Evolutionary conservation across 35 echinoderm and acorn worm genomes (phyloP).

Genomic region (Holothuria glaberrima): DNA sequence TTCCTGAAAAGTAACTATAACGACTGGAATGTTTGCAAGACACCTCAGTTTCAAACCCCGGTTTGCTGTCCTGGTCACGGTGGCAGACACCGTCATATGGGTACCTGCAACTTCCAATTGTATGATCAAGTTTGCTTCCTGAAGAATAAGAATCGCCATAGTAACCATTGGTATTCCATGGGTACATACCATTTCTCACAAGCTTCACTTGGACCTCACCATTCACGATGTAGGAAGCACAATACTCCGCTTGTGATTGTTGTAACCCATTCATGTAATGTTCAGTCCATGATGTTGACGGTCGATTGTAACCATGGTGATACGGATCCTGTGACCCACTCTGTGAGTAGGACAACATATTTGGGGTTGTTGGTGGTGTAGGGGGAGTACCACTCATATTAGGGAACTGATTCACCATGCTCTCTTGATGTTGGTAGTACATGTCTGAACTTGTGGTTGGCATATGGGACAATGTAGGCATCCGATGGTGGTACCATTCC

Average conservation of each 20-base stretch:
- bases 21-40: slow-evolving; percentile 46
- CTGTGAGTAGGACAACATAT: slow-evolving; percentile 17
- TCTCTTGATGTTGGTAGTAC: slow-evolving; percentile 38
- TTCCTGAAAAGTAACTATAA: slow-evolving; percentile 39
- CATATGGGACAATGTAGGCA: slow-evolving; percentile 35
- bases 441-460: background rate
- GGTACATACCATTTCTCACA: slow-evolving; percentile 52
- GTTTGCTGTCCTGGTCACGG: slow-evolving; percentile 37
- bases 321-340: slow-evolving; percentile 5
- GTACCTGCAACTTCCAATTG: slow-evolving; percentile 16
- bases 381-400: slow-evolving; percentile 44
- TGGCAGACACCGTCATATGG: slow-evolving; percentile 15
- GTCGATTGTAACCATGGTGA: slow-evolving; percentile 18
- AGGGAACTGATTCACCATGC: slow-evolving; percentile 23
- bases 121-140: slow-evolving; percentile 23
- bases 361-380: slow-evolving; percentile 65
- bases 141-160: slow-evolving; percentile 10
- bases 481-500: slow-evolving; percentile 48
- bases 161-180: slow-evolving; percentile 54
- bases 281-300: slow-evolving; percentile 29
- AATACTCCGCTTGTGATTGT: slow-evolving; percentile 73
- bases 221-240: slow-evolving; percentile 76
- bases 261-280: slow-evolving; percentile 54
- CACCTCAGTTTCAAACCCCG: slow-evolving; percentile 43
- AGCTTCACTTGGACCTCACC: slow-evolving; percentile 87